A percentile compares a stretch with the other conserved stretches of the same genome.
Evolutionary conservation across 2,113 vertebrate species (phyloP).

Genomic region (Rhipidura dahli): DNA sequence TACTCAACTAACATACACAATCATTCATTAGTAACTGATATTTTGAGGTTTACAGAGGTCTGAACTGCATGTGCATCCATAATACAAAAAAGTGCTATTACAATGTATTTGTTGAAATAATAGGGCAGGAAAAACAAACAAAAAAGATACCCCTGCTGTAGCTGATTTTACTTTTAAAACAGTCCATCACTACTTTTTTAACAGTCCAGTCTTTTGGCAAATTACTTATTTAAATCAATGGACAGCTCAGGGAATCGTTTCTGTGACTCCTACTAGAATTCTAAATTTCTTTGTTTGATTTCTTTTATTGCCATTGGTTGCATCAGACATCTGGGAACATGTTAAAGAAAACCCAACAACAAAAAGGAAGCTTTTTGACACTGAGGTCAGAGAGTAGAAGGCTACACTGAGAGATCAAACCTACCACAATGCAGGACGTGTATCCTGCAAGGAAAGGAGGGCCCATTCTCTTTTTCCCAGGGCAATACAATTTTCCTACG

Average conservation of each 20-base stretch:
- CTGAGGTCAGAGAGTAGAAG: constrained; percentile 7
- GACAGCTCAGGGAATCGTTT: neutral
- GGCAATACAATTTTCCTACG: constrained; percentile 3
- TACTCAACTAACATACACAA: neutral
- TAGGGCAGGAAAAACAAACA: neutral
- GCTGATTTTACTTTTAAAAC: constrained; percentile 4
- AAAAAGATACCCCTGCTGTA: neutral
- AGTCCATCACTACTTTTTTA: neutral
- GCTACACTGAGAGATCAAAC: neutral
- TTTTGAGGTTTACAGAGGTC: neutral
- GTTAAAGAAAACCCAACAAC: neutral
- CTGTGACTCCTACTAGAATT: neutral
- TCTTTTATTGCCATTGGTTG: neutral
- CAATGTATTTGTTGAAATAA: neutral
- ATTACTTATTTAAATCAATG: neutral
- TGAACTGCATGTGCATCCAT: neutral
- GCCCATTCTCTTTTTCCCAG: neutral
- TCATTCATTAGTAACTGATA: neutral
- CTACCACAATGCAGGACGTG: neutral
- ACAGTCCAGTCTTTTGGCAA: neutral
- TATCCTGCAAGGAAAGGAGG: constrained; percentile 9
- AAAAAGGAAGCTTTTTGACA: neutral
- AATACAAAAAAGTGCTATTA: neutral
- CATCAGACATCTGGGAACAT: neutral
- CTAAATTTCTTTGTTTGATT: neutral